Base-by-base conservation (phyloP, 2,888 invertebrate species). In the Parnassius mnemosyne region DNA sequence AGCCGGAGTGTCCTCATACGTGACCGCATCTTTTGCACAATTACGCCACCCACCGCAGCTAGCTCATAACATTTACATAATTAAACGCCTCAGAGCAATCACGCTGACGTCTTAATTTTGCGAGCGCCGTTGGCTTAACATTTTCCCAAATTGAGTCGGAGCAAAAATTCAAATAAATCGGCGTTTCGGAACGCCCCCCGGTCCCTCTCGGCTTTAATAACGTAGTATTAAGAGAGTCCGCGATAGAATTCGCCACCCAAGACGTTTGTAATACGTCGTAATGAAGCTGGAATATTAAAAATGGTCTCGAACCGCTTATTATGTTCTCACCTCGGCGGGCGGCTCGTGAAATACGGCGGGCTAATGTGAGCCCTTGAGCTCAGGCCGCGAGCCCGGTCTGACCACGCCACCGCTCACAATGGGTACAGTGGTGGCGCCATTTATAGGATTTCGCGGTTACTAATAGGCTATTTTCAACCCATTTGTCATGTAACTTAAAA, bases 221-320 rank as follows among this genome's bases (percentile, higher is more conserved):
- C 88, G 78, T 79, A 73, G 84, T 78, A 91, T 89, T 89, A 90
- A 86, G 87, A 84, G 81, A 85, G 88, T 85, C 83, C 88, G 89
- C 90, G 87, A 89, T 90, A 89, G 89, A 89, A 90, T 89, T 89
- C 89, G 88, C 90, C 90, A 91, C 90, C 90, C 90, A 91, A 89
- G 90, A 89, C 86, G 90, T 84, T 84, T 85, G 88, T 89, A 90
- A 91, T 91, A 88, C 83, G 87, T 83, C 84, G 88, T 91, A 90
- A 91, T 89, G 89, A 91, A 88, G 89, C 88, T 78, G 83, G 89
- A 90, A 89, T 89, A 91, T 90, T 91, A 91, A 91, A 90, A 91
- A 89, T 89, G 89, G 85, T 76, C 71, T 79, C 86, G 76, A 88
- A 87, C 91, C 85, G 88, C 90, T 90, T 89, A 91, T 91, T 90